phyloP scores from a whole-genome alignment of 2,797 vertebrate genomes.

The Sebastes alutus region DNA sequence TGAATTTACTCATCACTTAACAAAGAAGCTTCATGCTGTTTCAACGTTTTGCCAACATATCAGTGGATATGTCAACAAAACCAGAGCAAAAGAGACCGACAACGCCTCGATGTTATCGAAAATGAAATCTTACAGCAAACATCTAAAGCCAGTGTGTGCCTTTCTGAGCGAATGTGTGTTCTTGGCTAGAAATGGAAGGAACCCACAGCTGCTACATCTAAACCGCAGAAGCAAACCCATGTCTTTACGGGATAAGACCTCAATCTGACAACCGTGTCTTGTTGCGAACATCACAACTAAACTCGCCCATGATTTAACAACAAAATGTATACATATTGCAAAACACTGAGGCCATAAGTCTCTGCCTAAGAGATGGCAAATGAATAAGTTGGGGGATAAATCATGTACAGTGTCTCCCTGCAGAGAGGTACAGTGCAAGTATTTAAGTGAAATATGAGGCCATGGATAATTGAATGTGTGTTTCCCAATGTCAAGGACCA shows the following conservation, averaged over 20 bases:
- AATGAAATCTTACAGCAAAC: constrained; percentile 43
- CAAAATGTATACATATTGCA: constrained; percentile 55
- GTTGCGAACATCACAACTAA: constrained; percentile 43
- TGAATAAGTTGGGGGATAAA: constrained; percentile 66
- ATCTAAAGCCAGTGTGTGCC: constrained; percentile 33
- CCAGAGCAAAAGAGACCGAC: constrained; percentile 2
- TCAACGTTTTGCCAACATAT: constrained; percentile 28
- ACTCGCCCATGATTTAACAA: constrained; percentile 58
- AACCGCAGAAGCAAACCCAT: constrained; percentile 18
- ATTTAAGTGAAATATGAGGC: constrained; percentile 74
- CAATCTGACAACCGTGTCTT: constrained; percentile 47
- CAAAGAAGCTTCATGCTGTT: constrained; percentile 9
- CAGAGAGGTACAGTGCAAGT: constrained; percentile 57
- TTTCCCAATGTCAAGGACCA: constrained; percentile 63
- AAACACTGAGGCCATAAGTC: constrained; percentile 28
- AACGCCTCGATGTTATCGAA: constrained; percentile 29
- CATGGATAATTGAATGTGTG: constrained; percentile 71
- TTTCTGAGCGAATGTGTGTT: constrained; percentile 28
- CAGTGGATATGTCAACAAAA: constrained; percentile 29
- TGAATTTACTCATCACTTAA: constrained; percentile 20
- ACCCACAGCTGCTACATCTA: constrained; percentile 31
- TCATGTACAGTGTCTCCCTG: constrained; percentile 65
- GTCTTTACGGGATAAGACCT: constrained; percentile 34
- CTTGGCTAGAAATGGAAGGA: constrained; percentile 22
- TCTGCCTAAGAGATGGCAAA: constrained; percentile 42